Evolutionary conservation across 2,888 invertebrate species (phyloP), one percentile per base, ranked within the genome.

Genomic region (Netelia inedita): DNA sequence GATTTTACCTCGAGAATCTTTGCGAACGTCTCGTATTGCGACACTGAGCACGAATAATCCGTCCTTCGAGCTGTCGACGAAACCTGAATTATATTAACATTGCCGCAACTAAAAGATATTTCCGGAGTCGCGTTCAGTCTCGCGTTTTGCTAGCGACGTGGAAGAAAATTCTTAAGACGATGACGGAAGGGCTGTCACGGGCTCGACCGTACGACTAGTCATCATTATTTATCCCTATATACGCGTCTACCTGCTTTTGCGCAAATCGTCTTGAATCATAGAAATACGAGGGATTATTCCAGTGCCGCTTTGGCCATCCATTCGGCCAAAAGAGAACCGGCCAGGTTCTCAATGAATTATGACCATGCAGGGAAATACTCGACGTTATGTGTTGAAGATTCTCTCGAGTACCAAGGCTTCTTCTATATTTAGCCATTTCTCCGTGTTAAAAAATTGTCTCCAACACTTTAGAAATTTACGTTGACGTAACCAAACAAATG

Each of bases 341-440:
- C 66, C 79, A 19, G 75, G 79, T 76, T 82, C 65, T 76, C 79
- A 55, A 53, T 86, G 78, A 86, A 82, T 85, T 74, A 78, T 23
- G 79, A 73, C 59, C 76, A 19, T 66, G 61, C 74, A 72, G 66
- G 35, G 53, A 79, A 75, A 66, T 57, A 84, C 78, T 72, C 61
- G 59, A 74, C 83, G 23, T 59, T 63, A 65, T 69, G 55, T 23
- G 65, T 69, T 65, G 23, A 83, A 72, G 66, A 72, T 68, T 57
- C 78, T 73, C 78, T 69, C 59, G 43, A 79, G 63, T 73, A 59
- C 76, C 28, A 21, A 19, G 57, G 46, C 55, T 23, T 50, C 55
- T 19, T 50, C 55, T 74, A 76, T 66, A 85, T 78, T 82, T 71
- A 81, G 73, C 63, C 50, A 69, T 63, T 74, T 71, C 16, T 43